A percentile compares a stretch with the other conserved stretches of the same genome.
Conservation (phyloP, 2,113 vertebrate genomes). For the Rhinolophus sinicus region DNA sequence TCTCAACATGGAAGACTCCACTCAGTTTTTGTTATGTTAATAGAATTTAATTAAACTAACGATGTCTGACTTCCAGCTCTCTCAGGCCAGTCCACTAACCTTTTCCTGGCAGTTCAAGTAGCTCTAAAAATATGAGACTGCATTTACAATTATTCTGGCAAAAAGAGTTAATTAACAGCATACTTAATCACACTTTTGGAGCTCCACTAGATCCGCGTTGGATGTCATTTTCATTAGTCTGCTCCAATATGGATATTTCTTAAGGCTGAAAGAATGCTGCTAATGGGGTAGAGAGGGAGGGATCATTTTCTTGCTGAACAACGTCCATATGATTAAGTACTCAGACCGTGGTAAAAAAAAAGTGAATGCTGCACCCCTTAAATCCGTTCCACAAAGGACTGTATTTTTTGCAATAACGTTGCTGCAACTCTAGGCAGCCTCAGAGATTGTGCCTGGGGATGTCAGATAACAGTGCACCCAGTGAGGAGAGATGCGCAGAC, state of each 20-base stretch:
- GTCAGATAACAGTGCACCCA: constrained; percentile 58
- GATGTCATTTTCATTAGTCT: constrained; percentile 81
- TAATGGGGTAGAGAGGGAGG: constrained; percentile 77
- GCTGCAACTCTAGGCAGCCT: constrained; percentile 43
- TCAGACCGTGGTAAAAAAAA: constrained; percentile 64
- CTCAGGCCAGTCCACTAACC: constrained; percentile 13
- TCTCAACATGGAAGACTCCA: neutral
- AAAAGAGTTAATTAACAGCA: constrained; percentile 81
- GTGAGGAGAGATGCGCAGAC: neutral
- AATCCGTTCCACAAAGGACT: constrained; percentile 81
- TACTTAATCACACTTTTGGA: constrained; percentile 72
- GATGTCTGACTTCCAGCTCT: neutral
- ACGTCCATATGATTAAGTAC: constrained; percentile 76
- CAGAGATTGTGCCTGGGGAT: constrained; percentile 42
- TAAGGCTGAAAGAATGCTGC: constrained; percentile 49
- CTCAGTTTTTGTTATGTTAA: constrained; percentile 20
- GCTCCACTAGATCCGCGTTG: constrained; percentile 63
- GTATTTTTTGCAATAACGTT: constrained; percentile 71
- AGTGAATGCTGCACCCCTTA: constrained; percentile 78
- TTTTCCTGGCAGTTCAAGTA: constrained; percentile 53
- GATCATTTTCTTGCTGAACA: constrained; percentile 77
- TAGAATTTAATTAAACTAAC: constrained; percentile 63
- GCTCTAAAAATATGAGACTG: constrained; percentile 62
- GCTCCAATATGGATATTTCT: constrained; percentile 81
- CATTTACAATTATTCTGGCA: constrained; percentile 63